Percentiles rank a stretch among this genome's conserved stretches.
Conservation (phyloP, 2,797 vertebrate genomes). For the Dendrocincla fuliginosa region DNA sequence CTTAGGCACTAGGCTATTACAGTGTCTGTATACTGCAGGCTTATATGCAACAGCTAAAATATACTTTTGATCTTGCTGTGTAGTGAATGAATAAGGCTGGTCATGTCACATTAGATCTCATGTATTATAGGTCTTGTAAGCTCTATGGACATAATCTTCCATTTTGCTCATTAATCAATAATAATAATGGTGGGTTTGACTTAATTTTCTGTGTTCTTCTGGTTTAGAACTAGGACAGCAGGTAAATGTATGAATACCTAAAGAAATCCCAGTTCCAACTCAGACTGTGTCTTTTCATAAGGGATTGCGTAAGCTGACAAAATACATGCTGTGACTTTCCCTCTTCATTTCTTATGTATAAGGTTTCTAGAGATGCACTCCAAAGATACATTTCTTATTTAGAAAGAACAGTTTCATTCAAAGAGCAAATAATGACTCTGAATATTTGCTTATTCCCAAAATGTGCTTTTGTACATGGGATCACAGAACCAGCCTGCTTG, state of each 20-base stretch:
- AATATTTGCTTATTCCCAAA: background rate
- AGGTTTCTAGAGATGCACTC: background rate
- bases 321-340: background rate
- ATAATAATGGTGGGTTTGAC: background rate
- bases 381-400: background rate
- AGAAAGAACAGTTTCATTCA: background rate
- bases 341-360: background rate
- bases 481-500: background rate
- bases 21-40: background rate
- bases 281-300: background rate
- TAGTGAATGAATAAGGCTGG: background rate
- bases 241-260: background rate
- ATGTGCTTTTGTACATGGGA: background rate
- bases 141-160: background rate
- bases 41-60: background rate
- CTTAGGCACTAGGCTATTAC: background rate
- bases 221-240: background rate
- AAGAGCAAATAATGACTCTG: background rate
- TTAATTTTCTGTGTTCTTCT: background rate
- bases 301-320: background rate
- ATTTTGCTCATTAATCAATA: background rate
- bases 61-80: background rate
- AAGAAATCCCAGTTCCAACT: background rate
- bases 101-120: background rate
- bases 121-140: background rate